Percentiles rank a stretch among this genome's conserved stretches.
phyloP scores from a whole-genome alignment of 2,888 invertebrate species.

The Neocrepidodera transversa region DNA sequence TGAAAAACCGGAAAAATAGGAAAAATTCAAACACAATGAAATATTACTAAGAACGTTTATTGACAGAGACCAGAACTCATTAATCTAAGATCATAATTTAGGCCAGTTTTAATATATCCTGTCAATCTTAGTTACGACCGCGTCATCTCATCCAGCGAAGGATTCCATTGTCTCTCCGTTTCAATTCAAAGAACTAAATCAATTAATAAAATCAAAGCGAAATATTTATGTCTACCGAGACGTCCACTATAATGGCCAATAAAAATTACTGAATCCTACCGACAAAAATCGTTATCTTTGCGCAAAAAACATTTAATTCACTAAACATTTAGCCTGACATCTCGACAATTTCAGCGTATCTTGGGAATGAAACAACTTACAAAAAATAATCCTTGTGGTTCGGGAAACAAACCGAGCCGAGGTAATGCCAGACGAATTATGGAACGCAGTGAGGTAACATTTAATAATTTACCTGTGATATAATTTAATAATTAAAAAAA shows the following conservation, averaged over 20 bases:
- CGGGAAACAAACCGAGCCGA: slow-evolving; percentile 30
- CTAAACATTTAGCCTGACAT: slow-evolving; percentile 41
- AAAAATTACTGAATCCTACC: slow-evolving; percentile 32
- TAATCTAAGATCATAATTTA: slow-evolving; percentile 28
- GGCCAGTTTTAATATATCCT: slow-evolving; percentile 26
- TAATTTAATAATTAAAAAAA: too few species aligned
- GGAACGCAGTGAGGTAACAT: slow-evolving; percentile 16
- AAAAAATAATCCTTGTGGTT: slow-evolving; percentile 29
- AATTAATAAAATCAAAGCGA: slow-evolving; percentile 38
- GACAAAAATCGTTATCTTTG: slow-evolving; percentile 30
- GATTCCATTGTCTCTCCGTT: slow-evolving; percentile 22
- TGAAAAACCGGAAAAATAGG: too few species aligned
- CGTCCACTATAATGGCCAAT: slow-evolving; percentile 32
- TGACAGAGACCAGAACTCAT: slow-evolving; percentile 13
- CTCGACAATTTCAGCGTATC: slow-evolving; percentile 38
- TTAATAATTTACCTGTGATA: not conserved
- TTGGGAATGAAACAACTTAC: slow-evolving; percentile 29
- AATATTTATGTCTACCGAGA: slow-evolving; percentile 30
- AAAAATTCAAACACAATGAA: too few species aligned
- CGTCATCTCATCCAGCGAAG: not conserved
- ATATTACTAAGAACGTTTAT: too few species aligned
- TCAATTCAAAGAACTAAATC: slow-evolving; percentile 29
- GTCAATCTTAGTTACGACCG: slow-evolving; percentile 24
- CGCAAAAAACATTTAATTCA: slow-evolving; percentile 41
- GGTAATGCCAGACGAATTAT: slow-evolving; percentile 32